Base-by-base conservation (phyloP, 1,140 invertebrate genomes). In the Pristionchus pacificus region DNA sequence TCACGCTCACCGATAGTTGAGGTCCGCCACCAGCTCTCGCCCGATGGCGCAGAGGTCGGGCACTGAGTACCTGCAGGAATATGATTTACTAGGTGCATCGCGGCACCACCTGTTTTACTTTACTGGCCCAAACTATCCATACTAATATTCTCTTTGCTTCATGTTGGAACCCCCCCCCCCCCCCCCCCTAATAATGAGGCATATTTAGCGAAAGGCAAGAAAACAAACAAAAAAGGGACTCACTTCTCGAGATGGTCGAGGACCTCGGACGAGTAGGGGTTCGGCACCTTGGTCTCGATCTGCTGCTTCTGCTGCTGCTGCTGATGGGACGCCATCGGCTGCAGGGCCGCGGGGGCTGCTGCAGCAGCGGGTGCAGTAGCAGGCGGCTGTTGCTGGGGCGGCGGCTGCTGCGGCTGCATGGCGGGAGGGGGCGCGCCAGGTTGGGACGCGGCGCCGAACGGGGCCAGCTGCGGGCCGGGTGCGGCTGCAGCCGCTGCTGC, bases 21-120 rank as follows among this genome's bases (percentile, higher is more conserved):
- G 28, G n/a, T 69, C 67, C 3, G 25, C 6, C 6, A 69, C 67
- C 24, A 69, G n/a, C 24, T 69, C 67, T 27, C 59, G 61, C 2
- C 67, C 67, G 27, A 69, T 65, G 25, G 27, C 25, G 25, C 61
- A 68, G 19, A 69, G 31, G 13, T n/a, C 59, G 29, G 49, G 49
- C 24, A 69, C 60, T 0, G 58, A 67, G 24, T 67, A 65, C 25
- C 31, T 27, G n/a, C n/a, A 55, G 6, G 64, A 30, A 64, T 68
- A n/a, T n/a, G n/a, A n/a, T n/a, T n/a, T n/a, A n/a, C n/a, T n/a
- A n/a, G n/a, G n/a, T n/a, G n/a, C n/a, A n/a, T n/a, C n/a, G n/a
- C n/a, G n/a, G n/a, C n/a, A n/a, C n/a, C n/a, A n/a, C 38, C 6
- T 49, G 6, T 49, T 10, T 49, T 49, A 19, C 19, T 49, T 19